Conservation (phyloP, 1,140 invertebrate species). For the Spodoptera litura region DNA sequence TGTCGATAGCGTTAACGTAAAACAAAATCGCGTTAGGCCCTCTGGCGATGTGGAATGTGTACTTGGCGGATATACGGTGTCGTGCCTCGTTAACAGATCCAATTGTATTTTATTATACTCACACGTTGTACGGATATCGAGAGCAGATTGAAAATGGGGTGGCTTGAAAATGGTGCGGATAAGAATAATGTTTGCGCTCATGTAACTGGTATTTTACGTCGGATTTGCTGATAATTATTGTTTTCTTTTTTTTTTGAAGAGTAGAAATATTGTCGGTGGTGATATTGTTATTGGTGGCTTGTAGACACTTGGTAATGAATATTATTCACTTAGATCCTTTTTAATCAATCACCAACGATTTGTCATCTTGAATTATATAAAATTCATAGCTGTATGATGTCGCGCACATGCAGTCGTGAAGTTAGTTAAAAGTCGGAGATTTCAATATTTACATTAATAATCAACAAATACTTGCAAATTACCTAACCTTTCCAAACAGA, state of each 20-base stretch:
- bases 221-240: background rate
- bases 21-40: no score
- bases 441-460: no score
- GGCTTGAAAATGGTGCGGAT: constrained; percentile 25
- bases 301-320: background rate
- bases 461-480: no score
- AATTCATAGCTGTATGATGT: no score
- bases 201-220: background rate
- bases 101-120: constrained; percentile 57
- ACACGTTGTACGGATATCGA: constrained; percentile 23
- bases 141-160: constrained; percentile 5
- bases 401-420: no score
- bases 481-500: no score
- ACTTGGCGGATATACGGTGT: constrained; percentile 55
- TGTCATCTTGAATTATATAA: no score
- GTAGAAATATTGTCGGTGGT: no score
- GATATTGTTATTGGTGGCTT: no score
- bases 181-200: constrained; percentile 30
- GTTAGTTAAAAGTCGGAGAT: no score
- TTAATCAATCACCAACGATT: no score
- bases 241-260: background rate
- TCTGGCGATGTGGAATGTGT: constrained; percentile 58
- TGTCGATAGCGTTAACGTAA: no score
- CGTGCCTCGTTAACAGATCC: constrained; percentile 60
- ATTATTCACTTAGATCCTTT: background rate